Evolutionary conservation across 2,888 invertebrate genomes (phyloP).

Genomic region (Hyposoter dolosus): DNA sequence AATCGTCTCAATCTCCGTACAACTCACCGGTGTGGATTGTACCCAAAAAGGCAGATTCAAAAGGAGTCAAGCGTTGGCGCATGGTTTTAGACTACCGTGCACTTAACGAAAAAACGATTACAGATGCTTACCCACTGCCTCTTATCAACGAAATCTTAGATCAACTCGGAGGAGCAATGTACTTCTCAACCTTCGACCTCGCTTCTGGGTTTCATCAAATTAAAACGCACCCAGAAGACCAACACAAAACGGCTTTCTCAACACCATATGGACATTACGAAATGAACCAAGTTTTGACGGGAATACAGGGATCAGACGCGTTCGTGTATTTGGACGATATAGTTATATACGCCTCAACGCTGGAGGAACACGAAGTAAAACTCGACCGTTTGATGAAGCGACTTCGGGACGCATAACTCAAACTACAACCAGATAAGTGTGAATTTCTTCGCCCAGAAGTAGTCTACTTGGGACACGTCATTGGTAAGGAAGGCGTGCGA

Average conservation of each 20-base stretch:
- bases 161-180: constrained; percentile 70
- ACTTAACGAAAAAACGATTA: constrained; percentile 75
- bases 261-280: no score
- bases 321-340: constrained; percentile 54
- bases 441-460: constrained; percentile 69
- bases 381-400: constrained; percentile 26
- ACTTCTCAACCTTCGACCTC: constrained; percentile 60
- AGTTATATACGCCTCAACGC: constrained; percentile 22
- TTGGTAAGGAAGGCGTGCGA: constrained; percentile 70
- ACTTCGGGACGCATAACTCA: constrained; percentile 14
- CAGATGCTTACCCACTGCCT: constrained; percentile 75
- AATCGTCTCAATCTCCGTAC: constrained; percentile 75
- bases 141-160: constrained; percentile 75
- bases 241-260: constrained; percentile 37
- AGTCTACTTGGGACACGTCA: constrained; percentile 73
- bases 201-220: constrained; percentile 49
- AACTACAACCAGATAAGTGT: constrained; percentile 53
- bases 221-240: constrained; percentile 40
- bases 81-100: constrained; percentile 72
- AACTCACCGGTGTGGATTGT: no score
- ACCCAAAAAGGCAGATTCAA: constrained; percentile 77
- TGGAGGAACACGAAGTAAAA: constrained; percentile 15
- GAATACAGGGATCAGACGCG: constrained; percentile 39
- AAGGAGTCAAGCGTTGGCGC: constrained; percentile 52
- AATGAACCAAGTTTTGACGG: no score